Base-by-base conservation (phyloP, 2,888 invertebrate genomes). In the Tetanocera ferruginea region DNA sequence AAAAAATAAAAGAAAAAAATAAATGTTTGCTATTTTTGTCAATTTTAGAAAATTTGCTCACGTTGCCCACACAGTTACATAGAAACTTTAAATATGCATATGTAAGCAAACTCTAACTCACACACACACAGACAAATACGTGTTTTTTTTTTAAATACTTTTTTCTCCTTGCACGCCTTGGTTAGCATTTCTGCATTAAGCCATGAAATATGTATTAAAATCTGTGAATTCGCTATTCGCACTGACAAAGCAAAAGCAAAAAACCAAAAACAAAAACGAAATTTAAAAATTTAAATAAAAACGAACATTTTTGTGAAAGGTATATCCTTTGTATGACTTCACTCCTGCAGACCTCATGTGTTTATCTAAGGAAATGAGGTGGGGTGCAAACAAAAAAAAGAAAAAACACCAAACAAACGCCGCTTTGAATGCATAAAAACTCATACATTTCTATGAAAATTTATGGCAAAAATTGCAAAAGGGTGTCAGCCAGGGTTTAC, bases 171-270 rank as follows among this genome's bases (percentile, higher is more conserved):
- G 19, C 34, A 19, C 37, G 37, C 57, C 34, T 31, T n/a, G 62
- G 14, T 64, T 74, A 64, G 74, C 49, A 74, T 60, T 74, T 64
- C 31, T 64, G 74, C 64, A 74, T 74, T 64, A 74, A 74, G 64
- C 31, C 62, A 55, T 74, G 64, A 64, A 64, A 74, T 74, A 43
- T 43, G 43, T 43, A 74, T 74, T 74, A 64, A 64, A 74, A 74
- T 74, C 74, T 28, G 9, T 52, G 25, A 43, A 43, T 43, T 2
- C 31, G 64, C 64, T 25, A 43, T 25, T 66, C 37, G n/a, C 51
- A 52, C 49, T 69, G 43, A 31, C 43, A 69, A 69, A 49, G 23
- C 43, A 43, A 14, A 11, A 43, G 43, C 11, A 43, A 43, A 43
- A 43, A 3, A 28, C 14, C 5, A 28, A 28, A 60, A 28, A 60